Evolutionary conservation across 2,888 invertebrate genomes (phyloP), one percentile per base, ranked within the genome.

Genomic region (Therioaphis trifolii): DNA sequence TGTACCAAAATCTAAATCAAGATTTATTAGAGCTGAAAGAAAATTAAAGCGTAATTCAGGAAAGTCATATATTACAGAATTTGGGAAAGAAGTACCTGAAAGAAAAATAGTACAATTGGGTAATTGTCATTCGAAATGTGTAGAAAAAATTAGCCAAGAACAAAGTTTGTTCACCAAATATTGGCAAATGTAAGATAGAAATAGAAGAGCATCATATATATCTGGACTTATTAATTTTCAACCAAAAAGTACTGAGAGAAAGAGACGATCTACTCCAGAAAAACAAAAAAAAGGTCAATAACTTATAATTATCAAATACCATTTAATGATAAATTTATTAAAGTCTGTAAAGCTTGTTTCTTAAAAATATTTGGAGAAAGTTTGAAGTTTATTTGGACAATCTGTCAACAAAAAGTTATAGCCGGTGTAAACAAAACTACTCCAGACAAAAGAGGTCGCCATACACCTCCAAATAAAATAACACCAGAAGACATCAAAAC

Each of bases 241-340:
- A 61, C 14, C 15, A 27, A 61, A 61, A 24, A 61, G 24, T 27
- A 27, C 21, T 24, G 27, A 61, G 0, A 61, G 61, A 15, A 61
- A 61, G 27, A 61, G 61, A 61, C 14, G 27, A 14, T 61, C 27
- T 61, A 61, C 27, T 61, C 61, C 61, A 14, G 61, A 61, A 24
- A 61, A 61, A 58, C 11, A 27, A 61, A 61, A 61, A 61, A 27
- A 61, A 61, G 27, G 14, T 61, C 24, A 0, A 61, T 61, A 24
- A 61, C 61, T 61, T 61, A 61, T 61, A 61, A 61, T 27, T 61
- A 58, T 14, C 58, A 58, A 58, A 58, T 14, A 58, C 27, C 58
- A 27, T 58, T 58, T 24, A 27, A n/a, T n/a, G n/a, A n/a, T n/a
- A n/a, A n/a, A n/a, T n/a, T n/a, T n/a, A n/a, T n/a, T n/a, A n/a